A percentile compares a stretch with the other conserved stretches of the same genome.
phyloP scores from a whole-genome alignment of 2,797 vertebrate genomes.

The Acipenser ruthenus region DNA sequence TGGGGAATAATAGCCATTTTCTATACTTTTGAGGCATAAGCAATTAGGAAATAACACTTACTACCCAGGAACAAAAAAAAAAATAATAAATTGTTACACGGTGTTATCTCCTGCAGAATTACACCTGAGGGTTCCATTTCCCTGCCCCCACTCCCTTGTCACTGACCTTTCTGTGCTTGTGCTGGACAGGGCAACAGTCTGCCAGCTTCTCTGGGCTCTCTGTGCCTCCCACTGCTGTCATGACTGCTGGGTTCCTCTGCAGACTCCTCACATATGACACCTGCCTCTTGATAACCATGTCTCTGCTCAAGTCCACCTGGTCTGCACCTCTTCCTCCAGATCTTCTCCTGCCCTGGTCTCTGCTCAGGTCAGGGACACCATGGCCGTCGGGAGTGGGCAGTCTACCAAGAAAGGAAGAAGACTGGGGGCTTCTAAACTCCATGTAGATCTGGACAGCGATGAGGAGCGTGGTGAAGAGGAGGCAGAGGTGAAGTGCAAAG shows the following conservation, averaged over 20 bases:
- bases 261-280: slow-evolving; percentile 47
- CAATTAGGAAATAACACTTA: no score
- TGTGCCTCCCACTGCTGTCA: slow-evolving; percentile 6
- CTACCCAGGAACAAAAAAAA: no score
- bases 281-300: slow-evolving; percentile 41
- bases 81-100: no score
- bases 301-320: slow-evolving; percentile 1
- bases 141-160: background rate
- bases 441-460: slow-evolving; percentile 65
- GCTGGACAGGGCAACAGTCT: slow-evolving; percentile 32
- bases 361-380: background rate
- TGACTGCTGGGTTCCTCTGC: slow-evolving; percentile 24
- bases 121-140: no score
- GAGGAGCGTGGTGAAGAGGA: slow-evolving; percentile 58
- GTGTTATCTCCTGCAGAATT: no score
- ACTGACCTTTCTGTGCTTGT: slow-evolving; percentile 49
- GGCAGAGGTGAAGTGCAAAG: slow-evolving; percentile 49
- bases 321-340: slow-evolving; percentile 14
- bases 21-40: no score
- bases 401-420: no score
- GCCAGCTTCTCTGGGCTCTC: slow-evolving; percentile 11
- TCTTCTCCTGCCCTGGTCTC: background rate
- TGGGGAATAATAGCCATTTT: no score
- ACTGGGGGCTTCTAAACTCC: slow-evolving; percentile 27
- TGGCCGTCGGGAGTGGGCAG: background rate